Evolutionary conservation across 1,140 invertebrate genomes (phyloP).

Genomic region (Calephelis virginiensis): DNA sequence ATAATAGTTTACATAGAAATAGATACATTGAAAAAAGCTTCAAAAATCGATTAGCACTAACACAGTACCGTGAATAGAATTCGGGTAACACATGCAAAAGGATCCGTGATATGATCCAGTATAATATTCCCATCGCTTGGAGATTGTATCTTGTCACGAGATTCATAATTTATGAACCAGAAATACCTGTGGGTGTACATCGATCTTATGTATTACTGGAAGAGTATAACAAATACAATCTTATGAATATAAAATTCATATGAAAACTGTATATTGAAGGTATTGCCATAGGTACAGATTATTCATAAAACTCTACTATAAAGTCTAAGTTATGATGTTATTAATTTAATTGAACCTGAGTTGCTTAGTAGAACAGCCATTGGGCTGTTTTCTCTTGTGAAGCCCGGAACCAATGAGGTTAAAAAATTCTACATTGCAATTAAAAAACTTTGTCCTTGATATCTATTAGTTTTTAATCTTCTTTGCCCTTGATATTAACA

Average conservation of each 20-base stretch:
- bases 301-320: too few species aligned
- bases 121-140: slow-evolving; percentile 62
- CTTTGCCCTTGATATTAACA: too few species aligned
- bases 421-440: too few species aligned
- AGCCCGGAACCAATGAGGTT: too few species aligned
- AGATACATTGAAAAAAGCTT: neutral
- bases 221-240: slow-evolving; percentile 3
- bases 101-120: slow-evolving; percentile 41
- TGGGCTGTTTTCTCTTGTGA: too few species aligned
- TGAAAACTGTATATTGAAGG: neutral
- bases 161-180: slow-evolving; percentile 66
- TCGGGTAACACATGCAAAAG: slow-evolving; percentile 41
- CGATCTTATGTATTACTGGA: slow-evolving; percentile 8
- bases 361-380: too few species aligned
- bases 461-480: too few species aligned
- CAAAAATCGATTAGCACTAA: slow-evolving; percentile 11
- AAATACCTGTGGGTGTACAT: slow-evolving; percentile 45
- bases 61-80: slow-evolving; percentile 29
- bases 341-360: too few species aligned
- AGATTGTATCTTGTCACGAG: slow-evolving; percentile 62
- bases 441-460: too few species aligned
- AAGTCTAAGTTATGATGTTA: too few species aligned
- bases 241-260: neutral
- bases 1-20: neutral
- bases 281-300: too few species aligned